Conservation (phyloP, 2,113 vertebrate genomes). For the Siphamia tubifer region DNA sequence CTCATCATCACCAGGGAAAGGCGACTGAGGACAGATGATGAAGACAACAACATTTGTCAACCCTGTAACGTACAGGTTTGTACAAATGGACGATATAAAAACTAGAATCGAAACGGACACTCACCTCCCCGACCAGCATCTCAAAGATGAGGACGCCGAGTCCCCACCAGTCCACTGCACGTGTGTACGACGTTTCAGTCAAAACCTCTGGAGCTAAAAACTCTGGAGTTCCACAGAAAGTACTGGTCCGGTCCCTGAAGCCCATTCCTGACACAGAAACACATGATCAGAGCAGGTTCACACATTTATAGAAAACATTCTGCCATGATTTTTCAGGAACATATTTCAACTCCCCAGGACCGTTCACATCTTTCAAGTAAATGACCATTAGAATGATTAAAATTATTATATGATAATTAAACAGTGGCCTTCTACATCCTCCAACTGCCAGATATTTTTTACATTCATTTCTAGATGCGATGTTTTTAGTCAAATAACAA, state of each 20-base stretch:
- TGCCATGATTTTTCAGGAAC: no score
- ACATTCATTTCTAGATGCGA: no score
- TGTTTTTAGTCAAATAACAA: no score
- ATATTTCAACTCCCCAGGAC: no score
- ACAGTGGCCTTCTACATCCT: no score
- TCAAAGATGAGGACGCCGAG: conserved; percentile 98
- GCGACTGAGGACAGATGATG: conserved; percentile 80
- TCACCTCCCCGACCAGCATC: conserved; percentile 98
- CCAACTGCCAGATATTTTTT: no score
- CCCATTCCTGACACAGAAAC: conserved; percentile 89
- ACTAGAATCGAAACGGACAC: neutral
- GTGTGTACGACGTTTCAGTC: conserved; percentile 97
- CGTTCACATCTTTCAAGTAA: no score
- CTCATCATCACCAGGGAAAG: conserved; percentile 98
- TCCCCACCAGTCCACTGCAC: conserved; percentile 99
- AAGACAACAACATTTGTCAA: neutral
- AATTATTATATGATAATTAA: no score
- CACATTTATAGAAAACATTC: no score
- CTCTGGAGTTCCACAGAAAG: conserved; percentile 97
- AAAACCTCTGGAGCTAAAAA: conserved; percentile 97
- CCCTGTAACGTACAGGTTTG: no score
- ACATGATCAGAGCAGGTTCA: neutral
- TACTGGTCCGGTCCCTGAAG: conserved; percentile 96
- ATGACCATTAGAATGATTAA: no score
- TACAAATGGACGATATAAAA: no score